Evolutionary conservation across 2,888 invertebrate genomes (phyloP), one percentile per base, ranked within the genome.

Genomic region (Drosophila robusta): DNA sequence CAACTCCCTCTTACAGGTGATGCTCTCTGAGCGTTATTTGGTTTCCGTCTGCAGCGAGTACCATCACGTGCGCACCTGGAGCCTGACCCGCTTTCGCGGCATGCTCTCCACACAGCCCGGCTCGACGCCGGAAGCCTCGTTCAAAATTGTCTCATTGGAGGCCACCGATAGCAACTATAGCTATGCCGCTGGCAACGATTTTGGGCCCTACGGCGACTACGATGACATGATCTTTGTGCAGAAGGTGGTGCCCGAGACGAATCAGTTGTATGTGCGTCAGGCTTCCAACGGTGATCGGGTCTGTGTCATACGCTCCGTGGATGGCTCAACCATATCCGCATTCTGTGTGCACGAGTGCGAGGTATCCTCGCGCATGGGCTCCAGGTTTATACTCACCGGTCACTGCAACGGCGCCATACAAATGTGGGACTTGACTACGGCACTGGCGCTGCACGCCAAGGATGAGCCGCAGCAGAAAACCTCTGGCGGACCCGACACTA

Each of bases 21-120:
- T 98, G 22, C 93, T 99, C 26, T 98, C 98, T 8, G 98, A 99
- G 91, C 98, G 98, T 93, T 98, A 98, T 92, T 93, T 99, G 46
- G 97, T 99, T 39, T 98, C 98, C 0, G 98, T 98, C 36, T 99
- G 99, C 92, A 97, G 97, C 75, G 99, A 99, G 90, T 99, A 98
- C 93, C 98, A 99, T 93, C 99, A 99, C 92, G 99, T 99, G 11
- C 94, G 99, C 26, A 98, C 98, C 55, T 99, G 99, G 99, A 96
- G 97, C 22, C 97, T 99, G 47, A 99, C 98, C 0, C 94, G 99
- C 70, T 99, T 99, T 92, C 94, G 99, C 39, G 99, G 99, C 8
- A 99, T 99, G 98, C 97, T 99, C 74, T 98, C 98, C 42, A 99
- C 99, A 0, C 99, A 99, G 92, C 99, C 99, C 0, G 99, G 99